These are phyloP conservation scores for Elanus axillaris DNA, from an alignment of 2,113 vertebrate genomes.

Conservation along the genomic window DNA sequence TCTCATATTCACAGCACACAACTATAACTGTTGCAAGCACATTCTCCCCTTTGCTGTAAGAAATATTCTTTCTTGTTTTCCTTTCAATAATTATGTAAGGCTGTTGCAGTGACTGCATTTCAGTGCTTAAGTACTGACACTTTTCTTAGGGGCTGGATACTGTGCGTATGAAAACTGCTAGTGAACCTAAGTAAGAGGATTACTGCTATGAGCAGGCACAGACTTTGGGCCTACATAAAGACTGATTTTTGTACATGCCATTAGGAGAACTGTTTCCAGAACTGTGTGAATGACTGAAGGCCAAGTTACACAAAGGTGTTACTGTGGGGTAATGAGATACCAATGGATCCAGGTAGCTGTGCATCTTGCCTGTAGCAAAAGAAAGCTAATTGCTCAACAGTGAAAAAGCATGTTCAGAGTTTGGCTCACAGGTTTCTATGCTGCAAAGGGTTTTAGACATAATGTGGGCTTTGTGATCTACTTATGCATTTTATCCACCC, in stretches of 20 bases:
- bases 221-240: background rate
- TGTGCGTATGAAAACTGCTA: background rate
- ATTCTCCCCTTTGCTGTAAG: background rate
- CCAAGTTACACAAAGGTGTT: background rate
- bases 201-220: background rate
- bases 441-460: background rate
- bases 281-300: background rate
- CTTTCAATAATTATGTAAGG: background rate
- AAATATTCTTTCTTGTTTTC: background rate
- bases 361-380: background rate
- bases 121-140: background rate
- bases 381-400: background rate
- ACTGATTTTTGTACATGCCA: background rate
- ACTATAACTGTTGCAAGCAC: background rate
- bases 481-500: background rate
- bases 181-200: background rate
- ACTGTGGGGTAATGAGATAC: background rate
- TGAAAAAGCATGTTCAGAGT: background rate
- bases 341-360: background rate
- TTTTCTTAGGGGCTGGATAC: background rate
- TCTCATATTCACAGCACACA: background rate
- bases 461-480: background rate
- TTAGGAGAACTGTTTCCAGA: background rate
- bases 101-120: background rate
- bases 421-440: background rate